These are phyloP conservation scores for Halesus radiatus DNA, from an alignment of 1,140 invertebrate genomes.

Conservation along the genomic window DNA sequence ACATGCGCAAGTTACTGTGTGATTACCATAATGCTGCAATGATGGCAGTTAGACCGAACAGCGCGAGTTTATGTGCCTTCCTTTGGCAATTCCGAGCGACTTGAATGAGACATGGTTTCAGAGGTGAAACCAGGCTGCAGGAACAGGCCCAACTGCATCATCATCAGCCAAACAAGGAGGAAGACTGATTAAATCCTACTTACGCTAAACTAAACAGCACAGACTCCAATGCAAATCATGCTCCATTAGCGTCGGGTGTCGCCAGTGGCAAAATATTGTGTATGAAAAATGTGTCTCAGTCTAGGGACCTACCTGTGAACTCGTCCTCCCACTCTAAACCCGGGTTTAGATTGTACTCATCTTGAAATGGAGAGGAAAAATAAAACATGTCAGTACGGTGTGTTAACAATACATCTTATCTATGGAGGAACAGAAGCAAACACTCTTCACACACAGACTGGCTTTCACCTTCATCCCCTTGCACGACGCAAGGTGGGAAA, in stretches of 20 bases:
- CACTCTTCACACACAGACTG: neutral
- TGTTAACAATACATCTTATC: slow-evolving; percentile 58
- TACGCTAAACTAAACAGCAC: slow-evolving; percentile 29
- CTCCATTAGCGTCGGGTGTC: slow-evolving; percentile 20
- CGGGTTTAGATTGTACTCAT: slow-evolving; percentile 98
- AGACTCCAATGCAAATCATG: slow-evolving; percentile 26
- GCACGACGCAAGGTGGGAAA: neutral
- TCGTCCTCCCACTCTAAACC: slow-evolving; percentile 99
- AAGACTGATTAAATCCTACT: slow-evolving; percentile 21
- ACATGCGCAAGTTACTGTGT: slow-evolving; percentile 5
- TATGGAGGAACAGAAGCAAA: slow-evolving; percentile 46
- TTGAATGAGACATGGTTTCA: neutral
- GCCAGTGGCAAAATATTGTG: slow-evolving; percentile 21
- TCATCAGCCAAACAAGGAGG: neutral
- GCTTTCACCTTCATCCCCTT: too few relatives aligned
- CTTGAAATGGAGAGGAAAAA: slow-evolving; percentile 89
- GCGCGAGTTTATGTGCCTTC: too few relatives aligned
- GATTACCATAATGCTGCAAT: neutral
- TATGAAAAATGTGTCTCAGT: slow-evolving; percentile 48
- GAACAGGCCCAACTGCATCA: neutral
- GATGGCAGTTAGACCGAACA: slow-evolving; percentile 1
- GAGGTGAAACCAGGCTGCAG: too few relatives aligned
- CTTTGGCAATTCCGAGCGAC: too few relatives aligned
- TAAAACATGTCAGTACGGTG: slow-evolving; percentile 73
- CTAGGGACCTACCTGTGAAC: slow-evolving; percentile 94